Base-by-base conservation (phyloP, 1,140 invertebrate species). In the Chrysoperla carnea region DNA sequence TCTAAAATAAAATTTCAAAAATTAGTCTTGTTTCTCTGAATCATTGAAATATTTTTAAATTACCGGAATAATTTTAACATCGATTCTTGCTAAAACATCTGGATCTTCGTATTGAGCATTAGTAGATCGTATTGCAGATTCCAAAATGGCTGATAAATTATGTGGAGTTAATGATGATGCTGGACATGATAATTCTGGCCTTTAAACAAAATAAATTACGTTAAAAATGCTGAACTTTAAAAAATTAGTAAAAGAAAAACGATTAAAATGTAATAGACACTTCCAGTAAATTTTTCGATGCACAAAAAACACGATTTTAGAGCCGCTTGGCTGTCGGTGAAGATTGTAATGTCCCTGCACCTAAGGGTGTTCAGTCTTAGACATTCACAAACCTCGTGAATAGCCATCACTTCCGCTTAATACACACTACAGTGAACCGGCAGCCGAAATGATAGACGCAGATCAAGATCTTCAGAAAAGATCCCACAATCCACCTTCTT, bases 101-200 rank as follows among this genome's bases (percentile, higher is more conserved):
- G 78, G 74, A 54, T 92, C 84, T 56, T 96, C 90, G 59, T 79
- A 90, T 60, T 95, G 90, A 28, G 90, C 85, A 66, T 92, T 94
- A n/a, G 91, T 96, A 28, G 84, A 81, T 52, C 89, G 72, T 49
- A 96, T 80, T 1, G 91, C 91, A 36, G 84, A 81, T 65, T 95
- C 91, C 53, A 97, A 60, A 52, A 93, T 87, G 27, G 80, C 80
- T 31, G 82, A 79, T 41, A 97, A 66, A 56, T 91, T 93, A 57
- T 94, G 89, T 1, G 81, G 75, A 57, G 87, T 89, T 39, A 96
- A 62, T 15, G 80, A 78, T 50, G 71, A 74, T n/a, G 86, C 90
- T n/a, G 81, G 78, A 60, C 91, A 90, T 48, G 78, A 78, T 38
- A 98, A 62, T 66, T 96, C 88, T 28, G 81, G 77, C 52, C 88